Evolutionary conservation across 2,113 vertebrate species (phyloP).

Genomic region (Colaptes auratus): DNA sequence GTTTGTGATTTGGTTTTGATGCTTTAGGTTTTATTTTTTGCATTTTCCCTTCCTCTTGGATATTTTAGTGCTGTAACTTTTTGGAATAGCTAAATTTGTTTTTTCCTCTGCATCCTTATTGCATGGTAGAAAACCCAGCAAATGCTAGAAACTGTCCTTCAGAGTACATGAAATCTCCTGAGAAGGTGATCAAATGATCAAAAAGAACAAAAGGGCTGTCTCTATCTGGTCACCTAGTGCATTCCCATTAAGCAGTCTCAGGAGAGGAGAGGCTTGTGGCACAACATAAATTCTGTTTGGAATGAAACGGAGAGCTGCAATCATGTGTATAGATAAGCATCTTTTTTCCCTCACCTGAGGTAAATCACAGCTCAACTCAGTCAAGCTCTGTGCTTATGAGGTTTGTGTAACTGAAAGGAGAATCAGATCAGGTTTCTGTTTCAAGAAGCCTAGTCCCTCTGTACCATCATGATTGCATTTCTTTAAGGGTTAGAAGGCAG

Average conservation of each 20-base stretch:
- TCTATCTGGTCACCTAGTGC: neutral
- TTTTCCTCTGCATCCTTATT: neutral
- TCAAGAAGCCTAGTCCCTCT: neutral
- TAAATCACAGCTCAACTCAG: neutral
- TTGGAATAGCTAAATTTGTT: neutral
- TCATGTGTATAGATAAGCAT: neutral
- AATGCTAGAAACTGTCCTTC: neutral
- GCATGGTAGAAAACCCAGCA: neutral
- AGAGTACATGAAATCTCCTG: neutral
- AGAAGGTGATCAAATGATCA: neutral
- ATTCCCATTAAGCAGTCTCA: neutral
- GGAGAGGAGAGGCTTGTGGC: neutral
- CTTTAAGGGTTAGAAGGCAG: neutral
- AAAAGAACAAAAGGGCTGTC: neutral
- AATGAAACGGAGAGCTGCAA: neutral
- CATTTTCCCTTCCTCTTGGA: neutral
- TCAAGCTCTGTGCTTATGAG: neutral
- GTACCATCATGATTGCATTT: accelerated
- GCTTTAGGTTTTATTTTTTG: neutral
- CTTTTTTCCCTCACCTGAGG: neutral
- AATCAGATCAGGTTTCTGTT: neutral
- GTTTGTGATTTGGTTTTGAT: no score
- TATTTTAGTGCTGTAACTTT: neutral
- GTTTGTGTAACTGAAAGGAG: neutral
- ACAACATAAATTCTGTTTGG: neutral